Percentiles rank a stretch among this genome's conserved stretches.
phyloP scores from a whole-genome alignment of 2,797 vertebrate genomes.

The Natrix natrix region DNA sequence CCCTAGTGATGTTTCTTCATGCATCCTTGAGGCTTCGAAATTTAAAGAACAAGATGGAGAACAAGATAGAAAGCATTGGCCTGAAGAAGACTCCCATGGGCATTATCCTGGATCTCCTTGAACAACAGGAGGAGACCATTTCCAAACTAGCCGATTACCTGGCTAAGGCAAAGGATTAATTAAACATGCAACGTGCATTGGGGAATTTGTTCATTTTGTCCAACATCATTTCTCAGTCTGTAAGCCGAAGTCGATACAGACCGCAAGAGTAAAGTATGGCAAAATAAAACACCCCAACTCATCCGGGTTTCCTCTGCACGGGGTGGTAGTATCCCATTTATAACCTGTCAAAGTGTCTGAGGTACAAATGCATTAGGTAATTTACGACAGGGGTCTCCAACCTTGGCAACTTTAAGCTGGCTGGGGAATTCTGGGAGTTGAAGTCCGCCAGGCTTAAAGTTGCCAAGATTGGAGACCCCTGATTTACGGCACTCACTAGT shows the following conservation, averaged over 20 bases:
- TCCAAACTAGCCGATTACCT: conserved; percentile 84
- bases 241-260: conserved; percentile 54
- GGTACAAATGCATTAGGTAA: conserved; percentile 34
- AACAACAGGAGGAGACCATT: conserved; percentile 89
- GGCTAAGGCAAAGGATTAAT: conserved; percentile 87
- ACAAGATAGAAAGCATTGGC: conserved; percentile 87
- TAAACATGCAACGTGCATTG: conserved; percentile 59
- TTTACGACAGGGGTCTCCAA: background rate
- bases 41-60: conserved; percentile 97
- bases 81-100: conserved; percentile 96
- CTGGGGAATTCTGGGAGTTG: too few relatives aligned
- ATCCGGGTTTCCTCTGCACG: conserved; percentile 44
- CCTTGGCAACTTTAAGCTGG: too few relatives aligned
- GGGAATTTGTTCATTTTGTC: conserved; percentile 55
- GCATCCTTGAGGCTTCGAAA: conserved; percentile 91
- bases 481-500: conserved; percentile 31
- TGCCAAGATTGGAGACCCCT: too few relatives aligned
- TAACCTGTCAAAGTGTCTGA: conserved; percentile 54
- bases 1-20: conserved; percentile 87
- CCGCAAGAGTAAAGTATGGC: conserved; percentile 51
- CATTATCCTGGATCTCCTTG: conserved; percentile 89
- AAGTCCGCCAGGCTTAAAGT: too few relatives aligned
- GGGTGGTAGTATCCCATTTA: conserved; percentile 41
- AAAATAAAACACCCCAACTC: conserved; percentile 50
- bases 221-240: conserved; percentile 63